Percentiles rank a stretch among this genome's conserved stretches.
Evolutionary conservation across 2,797 vertebrate genomes (phyloP).

Genomic region (Microtus californicus): DNA sequence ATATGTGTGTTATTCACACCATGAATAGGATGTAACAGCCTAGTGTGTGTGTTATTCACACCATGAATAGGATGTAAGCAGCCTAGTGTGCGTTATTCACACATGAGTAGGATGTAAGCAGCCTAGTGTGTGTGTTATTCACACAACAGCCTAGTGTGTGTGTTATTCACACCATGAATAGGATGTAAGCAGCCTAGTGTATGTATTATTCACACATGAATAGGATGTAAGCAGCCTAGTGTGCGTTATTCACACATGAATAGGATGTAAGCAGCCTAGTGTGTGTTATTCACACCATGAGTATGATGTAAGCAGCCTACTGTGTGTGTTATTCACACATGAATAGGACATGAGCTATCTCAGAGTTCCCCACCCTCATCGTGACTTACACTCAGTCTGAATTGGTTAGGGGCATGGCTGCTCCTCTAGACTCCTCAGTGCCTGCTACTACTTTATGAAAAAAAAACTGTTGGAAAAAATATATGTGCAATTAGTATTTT

Average conservation of each 20-base stretch:
- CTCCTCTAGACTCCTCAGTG: neutral
- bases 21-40: fast-evolving
- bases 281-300: fast-evolving
- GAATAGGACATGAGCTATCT: fast-evolving
- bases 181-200: fast-evolving
- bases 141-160: neutral
- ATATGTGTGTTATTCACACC: no score
- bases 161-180: fast-evolving
- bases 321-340: neutral
- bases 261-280: neutral
- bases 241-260: fast-evolving
- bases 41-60: neutral
- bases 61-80: fast-evolving
- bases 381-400: neutral
- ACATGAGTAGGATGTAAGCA: fast-evolving
- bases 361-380: fast-evolving
- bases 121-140: neutral
- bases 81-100: neutral
- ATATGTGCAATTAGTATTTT: neutral
- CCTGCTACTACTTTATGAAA: neutral
- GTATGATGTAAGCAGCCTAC: fast-evolving
- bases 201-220: neutral
- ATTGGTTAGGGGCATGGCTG: fast-evolving
- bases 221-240: neutral
- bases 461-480: neutral